phyloP scores from a whole-genome alignment of 2,113 vertebrate species.

The Apus apus region DNA sequence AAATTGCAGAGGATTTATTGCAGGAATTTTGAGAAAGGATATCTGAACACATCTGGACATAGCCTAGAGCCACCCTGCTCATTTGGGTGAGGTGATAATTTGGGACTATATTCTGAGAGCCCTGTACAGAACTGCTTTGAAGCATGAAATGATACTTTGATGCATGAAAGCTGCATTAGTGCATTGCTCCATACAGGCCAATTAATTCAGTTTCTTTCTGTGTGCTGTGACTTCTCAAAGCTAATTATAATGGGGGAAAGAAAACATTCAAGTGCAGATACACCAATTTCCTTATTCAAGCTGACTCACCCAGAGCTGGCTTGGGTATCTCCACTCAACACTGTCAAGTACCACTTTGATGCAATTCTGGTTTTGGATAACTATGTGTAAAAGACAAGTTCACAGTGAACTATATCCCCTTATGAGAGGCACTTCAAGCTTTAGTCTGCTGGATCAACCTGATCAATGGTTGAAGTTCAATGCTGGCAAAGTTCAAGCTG shows the following conservation, averaged over 20 bases:
- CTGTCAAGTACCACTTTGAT: background rate
- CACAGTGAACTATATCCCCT: background rate
- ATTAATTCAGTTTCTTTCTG: background rate
- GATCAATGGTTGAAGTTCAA: background rate
- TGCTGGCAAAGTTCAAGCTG: rapidly evolving
- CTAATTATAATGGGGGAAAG: background rate
- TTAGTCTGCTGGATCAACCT: background rate
- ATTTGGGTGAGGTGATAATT: background rate
- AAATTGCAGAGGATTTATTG: background rate
- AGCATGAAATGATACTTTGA: background rate
- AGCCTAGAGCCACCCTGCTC: background rate
- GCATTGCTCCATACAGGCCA: background rate
- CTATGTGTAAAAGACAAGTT: background rate
- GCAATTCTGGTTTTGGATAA: background rate
- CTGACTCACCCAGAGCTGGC: background rate
- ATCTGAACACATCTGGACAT: background rate
- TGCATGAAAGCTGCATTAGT: background rate
- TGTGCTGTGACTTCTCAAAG: background rate
- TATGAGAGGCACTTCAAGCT: background rate
- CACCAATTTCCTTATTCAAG: background rate
- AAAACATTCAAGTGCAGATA: background rate
- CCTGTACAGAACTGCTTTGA: background rate
- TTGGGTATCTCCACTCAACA: background rate
- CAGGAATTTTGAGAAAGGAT: background rate
- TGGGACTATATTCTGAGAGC: background rate